Percentiles rank a stretch among this genome's conserved stretches.
Conservation (phyloP, 2,888 invertebrate species). For the Glaucopsyche alexis region DNA sequence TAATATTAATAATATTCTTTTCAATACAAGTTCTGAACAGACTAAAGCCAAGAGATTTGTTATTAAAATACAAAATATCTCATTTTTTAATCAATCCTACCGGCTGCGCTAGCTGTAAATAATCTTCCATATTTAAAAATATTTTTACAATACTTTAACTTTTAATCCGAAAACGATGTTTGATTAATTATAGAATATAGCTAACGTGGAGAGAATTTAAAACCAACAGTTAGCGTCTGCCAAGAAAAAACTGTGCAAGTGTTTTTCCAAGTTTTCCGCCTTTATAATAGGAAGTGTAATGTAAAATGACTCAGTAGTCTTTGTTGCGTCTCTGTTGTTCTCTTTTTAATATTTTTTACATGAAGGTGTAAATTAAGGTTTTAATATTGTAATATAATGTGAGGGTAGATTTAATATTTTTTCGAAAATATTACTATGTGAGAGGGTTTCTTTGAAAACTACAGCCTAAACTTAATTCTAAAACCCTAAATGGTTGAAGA, state of each 20-base stretch:
- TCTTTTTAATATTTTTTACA: not conserved
- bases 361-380: not conserved
- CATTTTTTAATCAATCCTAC: no score
- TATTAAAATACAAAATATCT: no score
- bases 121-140: no score
- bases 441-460: no score
- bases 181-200: not conserved
- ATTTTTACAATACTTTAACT: no score
- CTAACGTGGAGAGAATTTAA: not conserved
- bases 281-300: slow-evolving; percentile 22
- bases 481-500: no score
- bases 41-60: no score
- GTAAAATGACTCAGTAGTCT: slow-evolving; percentile 10
- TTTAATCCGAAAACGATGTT: not conserved
- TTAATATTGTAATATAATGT: not conserved
- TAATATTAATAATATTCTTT: not conserved
- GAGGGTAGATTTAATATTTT: not conserved
- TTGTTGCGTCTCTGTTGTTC: not conserved
- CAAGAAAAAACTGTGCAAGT: slow-evolving; percentile 14
- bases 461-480: no score
- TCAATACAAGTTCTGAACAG: no score
- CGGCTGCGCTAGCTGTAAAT: no score
- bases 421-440: no score
- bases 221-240: slow-evolving; percentile 6
- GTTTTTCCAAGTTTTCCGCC: slow-evolving; percentile 18